Base-by-base conservation (phyloP, 2,113 vertebrate genomes). In the Xenotilapia leptura region DNA sequence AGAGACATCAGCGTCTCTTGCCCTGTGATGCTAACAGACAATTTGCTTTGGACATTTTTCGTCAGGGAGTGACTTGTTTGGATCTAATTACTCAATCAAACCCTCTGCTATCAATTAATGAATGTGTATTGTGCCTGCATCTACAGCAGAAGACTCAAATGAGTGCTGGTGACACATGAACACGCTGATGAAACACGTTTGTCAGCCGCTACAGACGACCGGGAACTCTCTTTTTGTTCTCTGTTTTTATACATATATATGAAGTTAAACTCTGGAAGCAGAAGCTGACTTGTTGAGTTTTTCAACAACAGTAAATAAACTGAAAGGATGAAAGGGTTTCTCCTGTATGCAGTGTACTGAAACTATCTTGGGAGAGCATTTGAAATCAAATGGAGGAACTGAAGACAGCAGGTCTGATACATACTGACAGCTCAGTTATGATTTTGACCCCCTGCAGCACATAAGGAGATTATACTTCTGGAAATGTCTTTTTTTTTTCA, bases 41-140 rank as follows among this genome's bases (percentile, higher is more conserved):
- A 38, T 82, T 89, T 51, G 31, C 60, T 82, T 49, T 83, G 81
- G 85, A 90, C 45, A 6, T 88, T 83, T 83, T 93, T 70, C 19
- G 17, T 85, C 88, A 54, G 60, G 88, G 88, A 89, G 82, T 86
- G 15, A 55, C 73, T 58, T 79, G 83, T 88, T 40, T 84, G 83
- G 89, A 88, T 87, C 75, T n/a, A 80, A 80, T 80, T 65, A 83
- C 87, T 89, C 90, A 88, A 86, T 90, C 82, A 73, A 84, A 83
- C 84, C 51, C 77, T 91, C 84, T 62, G 58, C 70, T 84, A 79
- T 92, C 85, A 87, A 60, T 82, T 90, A 92, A 87, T 95, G 95
- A 96, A 96, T 96, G 95, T 95, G 92, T 93, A 90, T 88, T 82
- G 91, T 93, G 91, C 92, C 92, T 94, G 92, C 92, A 79, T 93